Evolutionary conservation across 2,888 invertebrate species (phyloP).

Genomic region (Prosapia bicincta): DNA sequence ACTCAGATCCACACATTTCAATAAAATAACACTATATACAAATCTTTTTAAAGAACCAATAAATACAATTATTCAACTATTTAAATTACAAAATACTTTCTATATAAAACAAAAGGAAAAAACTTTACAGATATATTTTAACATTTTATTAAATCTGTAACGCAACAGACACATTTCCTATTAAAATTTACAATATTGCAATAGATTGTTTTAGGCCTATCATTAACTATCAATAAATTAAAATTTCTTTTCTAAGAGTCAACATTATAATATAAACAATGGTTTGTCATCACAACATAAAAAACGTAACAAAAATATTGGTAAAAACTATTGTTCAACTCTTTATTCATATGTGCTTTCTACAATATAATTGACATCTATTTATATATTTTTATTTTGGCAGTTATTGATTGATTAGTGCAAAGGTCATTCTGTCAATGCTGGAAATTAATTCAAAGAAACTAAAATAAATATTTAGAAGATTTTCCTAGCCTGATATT

Average conservation of each 20-base stretch:
- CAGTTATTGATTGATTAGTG: not conserved
- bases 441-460: not conserved
- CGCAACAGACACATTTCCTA: not conserved
- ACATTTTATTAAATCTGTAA: not conserved
- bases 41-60: not conserved
- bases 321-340: not conserved
- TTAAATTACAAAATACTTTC: not conserved
- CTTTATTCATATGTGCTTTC: not conserved
- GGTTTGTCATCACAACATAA: not conserved
- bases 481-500: too few species aligned
- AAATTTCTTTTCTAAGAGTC: not conserved
- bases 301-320: not conserved
- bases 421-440: not conserved
- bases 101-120: too few species aligned
- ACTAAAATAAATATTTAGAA: too few species aligned
- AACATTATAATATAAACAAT: not conserved
- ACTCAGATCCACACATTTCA: not conserved
- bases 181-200: not conserved
- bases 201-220: not conserved
- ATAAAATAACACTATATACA: not conserved
- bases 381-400: not conserved
- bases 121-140: not conserved
- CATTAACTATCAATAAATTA: not conserved
- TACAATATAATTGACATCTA: not conserved
- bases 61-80: not conserved